These are phyloP conservation scores for Cephus pygmeus DNA, from an alignment of 2,888 invertebrate species.

Conservation along the genomic window DNA sequence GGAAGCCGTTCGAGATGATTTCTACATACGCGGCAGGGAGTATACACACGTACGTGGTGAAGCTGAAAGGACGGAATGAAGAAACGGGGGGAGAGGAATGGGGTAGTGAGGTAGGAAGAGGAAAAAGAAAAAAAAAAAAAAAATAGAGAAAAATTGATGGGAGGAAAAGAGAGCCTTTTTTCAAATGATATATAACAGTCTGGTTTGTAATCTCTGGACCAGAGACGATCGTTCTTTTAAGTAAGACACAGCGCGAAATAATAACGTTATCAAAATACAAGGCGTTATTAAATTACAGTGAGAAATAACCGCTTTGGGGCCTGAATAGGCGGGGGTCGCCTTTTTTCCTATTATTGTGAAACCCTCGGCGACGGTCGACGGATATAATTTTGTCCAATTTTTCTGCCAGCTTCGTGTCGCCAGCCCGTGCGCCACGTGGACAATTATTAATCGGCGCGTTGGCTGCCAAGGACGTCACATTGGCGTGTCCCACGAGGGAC, in stretches of 20 bases:
- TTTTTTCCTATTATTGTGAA: slow-evolving; percentile 57
- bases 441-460: slow-evolving; percentile 41
- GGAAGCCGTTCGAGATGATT: not conserved
- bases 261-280: slow-evolving; percentile 32
- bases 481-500: slow-evolving; percentile 32
- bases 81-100: slow-evolving; percentile 7
- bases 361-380: slow-evolving; percentile 33
- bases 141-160: slow-evolving; percentile 13
- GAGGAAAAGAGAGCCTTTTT: not conserved
- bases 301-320: slow-evolving; percentile 54
- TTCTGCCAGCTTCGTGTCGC: too few relatives aligned
- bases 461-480: slow-evolving; percentile 55
- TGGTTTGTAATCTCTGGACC: not conserved
- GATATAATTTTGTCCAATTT: slow-evolving; percentile 24
- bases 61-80: not conserved
- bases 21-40: too few relatives aligned
- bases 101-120: slow-evolving; percentile 13
- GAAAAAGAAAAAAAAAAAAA: slow-evolving; percentile 18
- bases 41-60: not conserved
- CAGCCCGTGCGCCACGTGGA: slow-evolving; percentile 17
- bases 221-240: not conserved
- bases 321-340: slow-evolving; percentile 49
- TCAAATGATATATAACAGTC: not conserved
- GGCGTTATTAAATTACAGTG: slow-evolving; percentile 54
- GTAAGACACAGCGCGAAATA: slow-evolving; percentile 14